Percentiles rank a stretch among this genome's conserved stretches.
phyloP scores from a whole-genome alignment of 2,113 vertebrate species.

The Bubo bubo region DNA sequence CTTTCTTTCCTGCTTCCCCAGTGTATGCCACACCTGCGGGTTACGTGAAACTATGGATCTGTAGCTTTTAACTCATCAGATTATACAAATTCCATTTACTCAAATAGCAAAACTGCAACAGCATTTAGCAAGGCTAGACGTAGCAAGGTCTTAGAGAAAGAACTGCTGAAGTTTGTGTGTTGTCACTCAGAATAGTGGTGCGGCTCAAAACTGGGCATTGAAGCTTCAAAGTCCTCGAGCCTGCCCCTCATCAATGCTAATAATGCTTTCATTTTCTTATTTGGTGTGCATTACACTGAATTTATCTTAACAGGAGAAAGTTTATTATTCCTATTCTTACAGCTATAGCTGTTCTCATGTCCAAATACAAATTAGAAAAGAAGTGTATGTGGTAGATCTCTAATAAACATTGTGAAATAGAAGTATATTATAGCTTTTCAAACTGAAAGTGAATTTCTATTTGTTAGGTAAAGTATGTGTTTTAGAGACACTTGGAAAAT shows the following conservation, averaged over 20 bases:
- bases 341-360: background rate
- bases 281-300: background rate
- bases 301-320: background rate
- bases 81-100: background rate
- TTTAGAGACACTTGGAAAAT: background rate
- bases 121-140: rapidly evolving
- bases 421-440: background rate
- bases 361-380: background rate
- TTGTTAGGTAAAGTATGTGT: background rate
- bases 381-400: background rate
- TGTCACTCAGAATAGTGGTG: background rate
- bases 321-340: background rate
- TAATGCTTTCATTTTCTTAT: background rate
- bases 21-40: background rate
- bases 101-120: background rate
- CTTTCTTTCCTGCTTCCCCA: background rate
- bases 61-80: background rate
- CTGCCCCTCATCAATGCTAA: background rate
- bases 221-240: background rate
- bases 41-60: background rate
- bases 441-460: background rate
- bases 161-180: background rate
- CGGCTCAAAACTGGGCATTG: background rate
- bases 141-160: background rate
- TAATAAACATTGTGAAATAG: background rate